Conservation (phyloP, 2,888 invertebrate species). For the Bhutanitis thaidina region DNA sequence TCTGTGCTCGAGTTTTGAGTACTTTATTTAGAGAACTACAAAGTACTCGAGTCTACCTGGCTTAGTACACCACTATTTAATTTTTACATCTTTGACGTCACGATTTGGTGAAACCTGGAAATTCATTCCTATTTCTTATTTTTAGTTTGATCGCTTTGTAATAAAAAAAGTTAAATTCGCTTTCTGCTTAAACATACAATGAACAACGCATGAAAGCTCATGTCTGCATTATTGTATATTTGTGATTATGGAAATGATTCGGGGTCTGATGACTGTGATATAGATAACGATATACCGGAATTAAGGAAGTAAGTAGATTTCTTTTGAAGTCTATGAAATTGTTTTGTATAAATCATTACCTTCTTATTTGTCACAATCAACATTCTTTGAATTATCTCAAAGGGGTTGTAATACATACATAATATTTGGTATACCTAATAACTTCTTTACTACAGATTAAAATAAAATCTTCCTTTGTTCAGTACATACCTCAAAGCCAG, state of each 20-base stretch:
- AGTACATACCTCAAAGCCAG: too few relatives aligned
- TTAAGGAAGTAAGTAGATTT: conserved; percentile 19
- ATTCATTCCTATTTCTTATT: too few relatives aligned
- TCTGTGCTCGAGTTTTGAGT: too few relatives aligned
- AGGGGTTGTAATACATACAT: neutral
- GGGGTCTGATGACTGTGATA: conserved; percentile 48
- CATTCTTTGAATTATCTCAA: neutral
- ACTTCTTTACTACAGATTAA: neutral
- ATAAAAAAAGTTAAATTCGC: too few relatives aligned
- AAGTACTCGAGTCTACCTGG: too few relatives aligned
- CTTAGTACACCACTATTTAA: too few relatives aligned
- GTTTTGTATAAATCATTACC: neutral
- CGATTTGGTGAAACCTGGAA: too few relatives aligned
- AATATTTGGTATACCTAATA: neutral
- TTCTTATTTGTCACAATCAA: neutral
- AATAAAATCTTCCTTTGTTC: too few relatives aligned
- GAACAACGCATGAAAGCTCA: conserved; percentile 24
- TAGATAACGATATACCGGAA: conserved; percentile 15
- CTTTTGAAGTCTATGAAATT: neutral
- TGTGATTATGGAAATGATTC: conserved; percentile 54
- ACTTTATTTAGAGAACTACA: too few relatives aligned
- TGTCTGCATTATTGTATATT: conserved; percentile 61
- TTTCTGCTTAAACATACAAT: too few relatives aligned
- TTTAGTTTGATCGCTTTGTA: too few relatives aligned
- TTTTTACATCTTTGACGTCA: too few relatives aligned